Percentiles rank a stretch among this genome's conserved stretches.
Evolutionary conservation across 2,888 invertebrate species (phyloP).

Genomic region (Oxyteleia sp.): DNA sequence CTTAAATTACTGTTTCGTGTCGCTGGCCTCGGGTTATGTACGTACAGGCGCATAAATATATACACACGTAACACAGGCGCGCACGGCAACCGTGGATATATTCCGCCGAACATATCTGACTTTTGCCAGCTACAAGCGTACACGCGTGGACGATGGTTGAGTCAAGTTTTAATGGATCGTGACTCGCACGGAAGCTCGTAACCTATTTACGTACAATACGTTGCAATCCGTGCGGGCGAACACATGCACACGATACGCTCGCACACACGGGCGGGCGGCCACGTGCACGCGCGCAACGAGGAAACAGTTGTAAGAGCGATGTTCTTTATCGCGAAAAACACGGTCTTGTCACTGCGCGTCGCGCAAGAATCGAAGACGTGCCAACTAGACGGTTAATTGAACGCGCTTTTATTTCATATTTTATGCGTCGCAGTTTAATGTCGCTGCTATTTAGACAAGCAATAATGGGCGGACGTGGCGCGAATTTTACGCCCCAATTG

Average conservation of each 20-base stretch:
- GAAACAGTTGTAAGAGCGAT: constrained; percentile 48
- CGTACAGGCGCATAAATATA: constrained; percentile 65
- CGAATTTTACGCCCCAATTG: constrained; percentile 27
- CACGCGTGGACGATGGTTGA: constrained; percentile 66
- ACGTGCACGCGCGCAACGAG: constrained; percentile 40
- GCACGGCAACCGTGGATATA: constrained; percentile 15
- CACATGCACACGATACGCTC: constrained; percentile 5
- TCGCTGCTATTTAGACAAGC: constrained; percentile 57
- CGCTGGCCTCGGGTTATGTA: constrained; percentile 76
- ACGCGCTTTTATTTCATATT: constrained; percentile 68
- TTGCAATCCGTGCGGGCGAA: constrained; percentile 35
- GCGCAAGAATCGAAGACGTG: constrained; percentile 36
- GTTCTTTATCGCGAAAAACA: constrained; percentile 54
- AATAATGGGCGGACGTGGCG: constrained; percentile 22
- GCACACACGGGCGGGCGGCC: background rate
- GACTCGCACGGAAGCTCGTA: constrained; percentile 75
- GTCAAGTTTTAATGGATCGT: constrained; percentile 79
- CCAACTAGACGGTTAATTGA: constrained; percentile 68
- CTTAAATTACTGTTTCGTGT: constrained; percentile 84
- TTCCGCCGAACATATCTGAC: constrained; percentile 41
- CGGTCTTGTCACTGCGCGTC: constrained; percentile 20
- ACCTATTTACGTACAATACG: constrained; percentile 74
- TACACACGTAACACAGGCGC: constrained; percentile 66
- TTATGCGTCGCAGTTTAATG: constrained; percentile 58
- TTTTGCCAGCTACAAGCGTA: constrained; percentile 64